Conservation (phyloP, 2,797 vertebrate genomes). For the Poeciliopsis gracilis region DNA sequence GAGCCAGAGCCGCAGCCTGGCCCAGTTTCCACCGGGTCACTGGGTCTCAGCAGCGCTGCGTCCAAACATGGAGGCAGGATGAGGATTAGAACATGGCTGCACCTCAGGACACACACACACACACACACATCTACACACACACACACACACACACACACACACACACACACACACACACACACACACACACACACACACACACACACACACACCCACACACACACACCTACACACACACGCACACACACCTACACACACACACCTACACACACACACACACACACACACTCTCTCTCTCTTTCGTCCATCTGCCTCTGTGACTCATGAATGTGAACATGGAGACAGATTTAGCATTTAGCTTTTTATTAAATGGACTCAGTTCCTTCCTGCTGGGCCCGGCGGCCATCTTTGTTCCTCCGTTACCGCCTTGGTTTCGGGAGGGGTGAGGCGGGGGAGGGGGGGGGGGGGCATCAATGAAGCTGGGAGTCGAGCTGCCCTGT, state of each 20-base stretch:
- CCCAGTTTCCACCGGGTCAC: constrained; percentile 67
- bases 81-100: constrained; percentile 58
- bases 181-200: not conserved
- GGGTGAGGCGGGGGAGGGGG: not conserved
- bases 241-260: not conserved
- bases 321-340: not conserved
- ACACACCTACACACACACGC: no score
- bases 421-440: not conserved
- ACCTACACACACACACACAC: constrained; percentile 6
- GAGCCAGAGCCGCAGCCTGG: constrained; percentile 20
- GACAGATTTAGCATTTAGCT: not conserved
- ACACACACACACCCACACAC: no score
- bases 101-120: constrained; percentile 24
- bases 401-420: constrained; percentile 25
- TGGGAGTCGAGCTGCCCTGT: constrained; percentile 73
- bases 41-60: constrained; percentile 48
- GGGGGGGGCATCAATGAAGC: constrained; percentile 29
- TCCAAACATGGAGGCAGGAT: constrained; percentile 59
- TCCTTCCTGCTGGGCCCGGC: constrained; percentile 19
- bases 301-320: constrained; percentile 27
- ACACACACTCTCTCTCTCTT: constrained; percentile 8
- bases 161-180: not conserved
- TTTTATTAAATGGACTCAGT: constrained; percentile 44
- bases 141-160: not conserved
- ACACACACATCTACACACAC: no score